Percentiles rank a stretch among this genome's conserved stretches.
These are phyloP conservation scores for Caenorhabditis angaria DNA, from an alignment of 2,888 invertebrate species.

Conservation along the genomic window DNA sequence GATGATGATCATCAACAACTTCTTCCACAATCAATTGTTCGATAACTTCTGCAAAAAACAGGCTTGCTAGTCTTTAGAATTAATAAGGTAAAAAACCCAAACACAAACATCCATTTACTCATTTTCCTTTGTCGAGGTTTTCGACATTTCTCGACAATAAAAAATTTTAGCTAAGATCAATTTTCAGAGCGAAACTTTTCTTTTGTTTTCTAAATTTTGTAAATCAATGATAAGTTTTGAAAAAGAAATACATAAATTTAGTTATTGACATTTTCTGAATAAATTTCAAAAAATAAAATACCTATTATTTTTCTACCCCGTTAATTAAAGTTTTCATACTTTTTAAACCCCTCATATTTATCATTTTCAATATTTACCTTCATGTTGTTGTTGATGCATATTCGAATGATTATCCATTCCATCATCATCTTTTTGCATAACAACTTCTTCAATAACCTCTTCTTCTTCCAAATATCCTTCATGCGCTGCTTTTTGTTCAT, in stretches of 20 bases:
- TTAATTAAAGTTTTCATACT: constrained; percentile 12
- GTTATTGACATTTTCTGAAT: no score
- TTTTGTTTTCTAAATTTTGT: no score
- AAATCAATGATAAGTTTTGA: no score
- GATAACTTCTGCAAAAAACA: constrained; percentile 16
- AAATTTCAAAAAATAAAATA: no score
- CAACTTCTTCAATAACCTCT: background rate
- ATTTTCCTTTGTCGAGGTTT: no score
- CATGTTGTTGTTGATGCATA: background rate
- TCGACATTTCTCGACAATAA: no score
- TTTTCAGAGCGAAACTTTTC: no score
- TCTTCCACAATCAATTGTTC: constrained; percentile 38
- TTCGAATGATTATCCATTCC: background rate
- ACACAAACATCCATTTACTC: constrained; percentile 5
- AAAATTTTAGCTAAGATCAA: no score
- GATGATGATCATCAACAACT: constrained; percentile 22
- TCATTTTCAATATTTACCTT: background rate
- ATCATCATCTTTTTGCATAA: background rate
- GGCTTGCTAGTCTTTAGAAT: no score
- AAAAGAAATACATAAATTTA: no score
- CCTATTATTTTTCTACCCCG: background rate
- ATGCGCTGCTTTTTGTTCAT: background rate
- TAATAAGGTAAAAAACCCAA: background rate
- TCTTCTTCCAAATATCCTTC: background rate
- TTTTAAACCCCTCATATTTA: background rate